Base-by-base conservation (phyloP, 2,797 vertebrate species). In the Myripristis jacobus region DNA sequence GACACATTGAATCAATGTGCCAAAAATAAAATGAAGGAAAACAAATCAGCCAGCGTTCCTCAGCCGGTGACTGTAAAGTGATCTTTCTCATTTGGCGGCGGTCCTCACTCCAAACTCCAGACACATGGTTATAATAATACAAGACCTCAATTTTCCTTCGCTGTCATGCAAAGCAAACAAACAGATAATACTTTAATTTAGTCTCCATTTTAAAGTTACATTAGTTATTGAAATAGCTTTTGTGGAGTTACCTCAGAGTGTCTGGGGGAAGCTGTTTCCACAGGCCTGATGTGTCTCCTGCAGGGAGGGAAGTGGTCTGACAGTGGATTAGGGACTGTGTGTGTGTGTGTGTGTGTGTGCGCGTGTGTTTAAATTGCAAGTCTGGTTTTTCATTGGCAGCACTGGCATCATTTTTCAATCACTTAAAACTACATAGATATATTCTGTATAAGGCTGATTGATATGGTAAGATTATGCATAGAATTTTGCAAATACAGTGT, bases 91-190 rank as follows among this genome's bases (percentile, higher is more conserved):
- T 65, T 74, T 71, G 61, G 72, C 53, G 44, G 44, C 59, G 63
- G 15, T 67, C 53, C 59, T 67, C n/a, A 6, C 55, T 55, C 54
- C 57, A 77, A 73, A 56, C 77, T 72, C 72, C 60, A 77, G 64
- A 74, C 86, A 87, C 55, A 60, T 83, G 81, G 71, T 70, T 70
- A 19, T n/a, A 65, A 80, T 81, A 74, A 78, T 29, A 41, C n/a
- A n/a, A 61, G 21, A 68, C 25, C 47, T 63, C 8, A 34, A 48
- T 70, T 43, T 27, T 66, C 43, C 38, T 27, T 21, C 22, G 21
- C 34, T 47, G 70, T 75, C 52, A 44, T 55, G 43, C 68, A 83
- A 79, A 74, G 63, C 24, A 81, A 87, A 83, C 58, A 86, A 84
- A 80, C 60, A 69, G 68, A 8, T 70, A 68, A 74, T 65, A 59